Conservation (phyloP, 92 coral and sea anemone species). For the Epizoanthus scotinus region DNA sequence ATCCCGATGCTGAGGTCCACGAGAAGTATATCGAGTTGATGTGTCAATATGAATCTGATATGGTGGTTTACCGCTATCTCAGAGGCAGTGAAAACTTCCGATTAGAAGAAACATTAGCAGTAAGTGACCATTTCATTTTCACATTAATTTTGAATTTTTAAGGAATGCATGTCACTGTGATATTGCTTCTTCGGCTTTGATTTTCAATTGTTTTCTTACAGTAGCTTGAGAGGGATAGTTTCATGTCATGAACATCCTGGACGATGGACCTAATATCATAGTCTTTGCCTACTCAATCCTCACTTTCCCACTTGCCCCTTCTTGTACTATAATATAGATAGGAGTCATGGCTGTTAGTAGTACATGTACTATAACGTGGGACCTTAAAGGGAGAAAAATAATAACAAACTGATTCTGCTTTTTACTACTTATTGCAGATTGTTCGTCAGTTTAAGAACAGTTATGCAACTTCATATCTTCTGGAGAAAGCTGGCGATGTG, state of each 20-base stretch:
- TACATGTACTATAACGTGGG: neutral
- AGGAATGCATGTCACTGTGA: too few species aligned
- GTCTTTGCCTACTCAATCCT: too few species aligned
- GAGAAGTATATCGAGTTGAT: conserved; percentile 95
- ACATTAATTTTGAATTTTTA: too few species aligned
- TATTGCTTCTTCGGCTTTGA: too few species aligned
- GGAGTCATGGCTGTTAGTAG: too few species aligned
- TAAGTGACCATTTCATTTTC: conserved; percentile 40
- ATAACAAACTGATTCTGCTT: neutral
- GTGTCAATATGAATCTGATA: conserved; percentile 85
- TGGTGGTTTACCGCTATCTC: conserved; percentile 76
- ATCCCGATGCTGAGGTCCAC: conserved; percentile 85
- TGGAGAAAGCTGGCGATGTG: conserved; percentile 96
- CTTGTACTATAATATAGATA: too few species aligned
- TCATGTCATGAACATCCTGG: too few species aligned
- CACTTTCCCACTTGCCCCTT: too few species aligned
- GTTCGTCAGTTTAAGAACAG: conserved; percentile 83
- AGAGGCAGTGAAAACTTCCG: conserved; percentile 82
- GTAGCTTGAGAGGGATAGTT: too few species aligned
- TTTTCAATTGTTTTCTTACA: too few species aligned
- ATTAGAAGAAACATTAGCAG: conserved; percentile 94
- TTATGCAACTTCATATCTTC: conserved; percentile 85
- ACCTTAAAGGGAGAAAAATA: neutral
- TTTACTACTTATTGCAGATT: conserved; percentile 57
- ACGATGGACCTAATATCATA: too few species aligned